Evolutionary conservation across 1,140 invertebrate genomes (phyloP), one percentile per base, ranked within the genome.

Genomic region (Drosophila takahashii): DNA sequence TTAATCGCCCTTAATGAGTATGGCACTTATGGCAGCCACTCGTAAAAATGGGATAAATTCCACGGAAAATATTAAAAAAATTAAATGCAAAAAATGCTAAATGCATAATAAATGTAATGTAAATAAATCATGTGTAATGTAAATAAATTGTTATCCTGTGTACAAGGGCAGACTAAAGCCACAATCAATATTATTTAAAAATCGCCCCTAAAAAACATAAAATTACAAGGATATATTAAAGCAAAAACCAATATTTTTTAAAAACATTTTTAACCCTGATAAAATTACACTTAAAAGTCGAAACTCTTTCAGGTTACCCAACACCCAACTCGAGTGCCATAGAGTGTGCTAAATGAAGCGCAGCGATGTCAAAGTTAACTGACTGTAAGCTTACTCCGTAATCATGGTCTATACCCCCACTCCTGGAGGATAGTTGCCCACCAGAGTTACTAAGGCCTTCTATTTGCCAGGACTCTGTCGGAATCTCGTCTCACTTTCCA

Each of bases 291-390:
- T 10, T 18, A 8, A 42, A 18, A 18, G 0, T 39, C 1, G 1
- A 4, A 16, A 22, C 7, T 22, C 8, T 42, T 3, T 5, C 4
- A 42, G 16, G 11, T 29, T 10, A 27, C 36, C 13, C 15, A 36
- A 18, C 13, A 51, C 27, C 27, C 37, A 42, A 39, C 45, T 3
- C 29, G n/a, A 11, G 4, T 61, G 36, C 56, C 16, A 18, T 32
- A 42, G 16, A 44, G 13, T 36, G 57, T 39, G 52, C 32, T 51
- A 73, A 81, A 73, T 78, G 58, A 77, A 81, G 47, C 58, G 26
- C 15, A 60, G 67, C 62, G 56, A 83, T 81, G 54, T 61, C 39
- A 60, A 81, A 64, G 64, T 66, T 78, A 78, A 77, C 60, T 72
- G 52, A 70, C 65, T 72, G 45, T 67, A 32, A 51, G 37, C 44